These are phyloP conservation scores for Burhinus oedicnemus DNA, from an alignment of 2,113 vertebrate species.

Conservation along the genomic window DNA sequence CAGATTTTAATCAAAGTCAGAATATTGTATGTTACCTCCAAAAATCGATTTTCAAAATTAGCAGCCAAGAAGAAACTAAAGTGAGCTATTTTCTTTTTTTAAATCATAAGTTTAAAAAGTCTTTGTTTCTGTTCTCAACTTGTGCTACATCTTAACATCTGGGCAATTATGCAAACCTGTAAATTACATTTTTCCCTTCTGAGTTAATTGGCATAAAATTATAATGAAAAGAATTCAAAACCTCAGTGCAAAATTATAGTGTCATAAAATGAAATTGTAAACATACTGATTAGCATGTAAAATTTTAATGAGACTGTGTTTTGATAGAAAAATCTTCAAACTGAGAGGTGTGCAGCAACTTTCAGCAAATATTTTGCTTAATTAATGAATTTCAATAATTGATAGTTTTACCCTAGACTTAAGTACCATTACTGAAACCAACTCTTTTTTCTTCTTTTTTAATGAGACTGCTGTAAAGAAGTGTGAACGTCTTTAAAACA, in stretches of 20 bases:
- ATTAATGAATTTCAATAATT: slow-evolving; percentile 76
- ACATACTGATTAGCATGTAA: slow-evolving; percentile 73
- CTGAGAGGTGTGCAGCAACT: slow-evolving; percentile 50
- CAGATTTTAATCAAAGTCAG: slow-evolving; percentile 43
- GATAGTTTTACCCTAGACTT: slow-evolving; percentile 58
- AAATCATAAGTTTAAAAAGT: slow-evolving; percentile 22
- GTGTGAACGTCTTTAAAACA: slow-evolving; percentile 14
- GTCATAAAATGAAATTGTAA: slow-evolving; percentile 69
- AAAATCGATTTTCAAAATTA: slow-evolving; percentile 55
- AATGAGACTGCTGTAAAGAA: slow-evolving; percentile 44
- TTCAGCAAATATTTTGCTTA: slow-evolving; percentile 74
- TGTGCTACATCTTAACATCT: slow-evolving; percentile 65
- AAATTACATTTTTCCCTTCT: slow-evolving; percentile 68
- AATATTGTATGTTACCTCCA: background rate
- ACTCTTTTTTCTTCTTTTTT: slow-evolving; percentile 51
- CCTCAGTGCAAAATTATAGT: slow-evolving; percentile 58
- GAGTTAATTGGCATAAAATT: slow-evolving; percentile 75
- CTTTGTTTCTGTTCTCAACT: slow-evolving; percentile 36
- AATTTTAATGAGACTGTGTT: slow-evolving; percentile 72
- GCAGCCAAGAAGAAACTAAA: slow-evolving; percentile 16
- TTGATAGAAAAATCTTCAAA: slow-evolving; percentile 71
- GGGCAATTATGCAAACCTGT: slow-evolving; percentile 70
- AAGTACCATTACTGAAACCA: slow-evolving; percentile 50
- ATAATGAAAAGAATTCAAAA: slow-evolving; percentile 70
- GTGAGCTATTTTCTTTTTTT: slow-evolving; percentile 8